A percentile compares a stretch with the other conserved stretches of the same genome.
phyloP scores from a whole-genome alignment of 2,797 vertebrate species.

The Parauchenoglanis punctatus region DNA sequence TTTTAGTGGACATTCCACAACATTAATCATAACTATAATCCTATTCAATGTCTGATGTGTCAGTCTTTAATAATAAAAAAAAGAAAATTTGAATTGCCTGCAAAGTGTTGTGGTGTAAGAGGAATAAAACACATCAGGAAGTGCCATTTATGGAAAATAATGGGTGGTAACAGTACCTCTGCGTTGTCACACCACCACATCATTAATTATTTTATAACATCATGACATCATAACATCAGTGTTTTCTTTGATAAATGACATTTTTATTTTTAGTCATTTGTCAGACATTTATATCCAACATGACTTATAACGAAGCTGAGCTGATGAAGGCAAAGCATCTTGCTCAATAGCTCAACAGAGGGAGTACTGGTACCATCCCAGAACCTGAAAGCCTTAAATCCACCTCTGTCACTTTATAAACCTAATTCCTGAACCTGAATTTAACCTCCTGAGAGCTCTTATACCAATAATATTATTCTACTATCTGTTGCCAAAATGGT shows the following conservation, averaged over 20 bases:
- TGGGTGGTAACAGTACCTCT: background rate
- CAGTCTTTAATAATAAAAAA: no score
- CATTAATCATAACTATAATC: background rate
- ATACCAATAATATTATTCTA: background rate
- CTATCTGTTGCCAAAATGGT: background rate
- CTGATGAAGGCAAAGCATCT: background rate
- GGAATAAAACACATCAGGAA: background rate
- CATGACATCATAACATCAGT: background rate
- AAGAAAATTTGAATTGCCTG: no score
- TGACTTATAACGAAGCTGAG: background rate
- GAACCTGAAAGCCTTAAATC: background rate
- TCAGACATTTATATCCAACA: background rate
- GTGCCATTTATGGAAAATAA: no score
- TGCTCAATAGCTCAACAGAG: background rate
- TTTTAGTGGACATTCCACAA: background rate
- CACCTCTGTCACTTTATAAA: background rate
- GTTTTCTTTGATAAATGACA: no score
- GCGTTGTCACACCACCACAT: background rate
- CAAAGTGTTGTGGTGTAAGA: background rate
- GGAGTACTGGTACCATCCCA: background rate
- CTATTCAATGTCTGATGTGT: background rate
- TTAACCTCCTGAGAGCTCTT: background rate
- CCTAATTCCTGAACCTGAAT: slow-evolving; percentile 6
- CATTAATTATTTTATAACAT: background rate
- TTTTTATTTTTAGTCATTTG: background rate